Conservation (phyloP, 2,797 vertebrate genomes). For the Rhinella marina region DNA sequence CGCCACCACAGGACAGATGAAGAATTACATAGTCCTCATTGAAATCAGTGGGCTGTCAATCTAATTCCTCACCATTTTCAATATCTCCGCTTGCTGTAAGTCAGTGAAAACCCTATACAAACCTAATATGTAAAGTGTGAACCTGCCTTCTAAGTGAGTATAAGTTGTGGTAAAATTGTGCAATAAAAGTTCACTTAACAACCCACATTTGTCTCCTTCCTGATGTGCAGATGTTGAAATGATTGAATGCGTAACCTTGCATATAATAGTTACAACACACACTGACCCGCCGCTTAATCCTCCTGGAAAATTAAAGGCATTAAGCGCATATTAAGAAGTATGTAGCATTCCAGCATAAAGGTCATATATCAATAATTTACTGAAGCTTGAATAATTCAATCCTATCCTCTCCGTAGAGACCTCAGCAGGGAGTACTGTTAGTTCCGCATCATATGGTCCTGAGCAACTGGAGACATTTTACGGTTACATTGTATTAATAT, state of each 20-base stretch:
- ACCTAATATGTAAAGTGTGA: neutral
- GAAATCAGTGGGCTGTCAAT: neutral
- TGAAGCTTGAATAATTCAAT: conserved; percentile 10
- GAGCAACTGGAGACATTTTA: conserved; percentile 6
- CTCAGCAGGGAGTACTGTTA: neutral
- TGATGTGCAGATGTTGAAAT: neutral
- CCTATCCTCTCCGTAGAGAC: neutral
- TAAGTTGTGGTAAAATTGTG: neutral
- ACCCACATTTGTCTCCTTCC: neutral
- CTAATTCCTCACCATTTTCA: neutral
- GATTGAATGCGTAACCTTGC: neutral
- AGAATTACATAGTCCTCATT: neutral
- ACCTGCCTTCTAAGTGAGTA: neutral
- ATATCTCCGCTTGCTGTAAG: neutral
- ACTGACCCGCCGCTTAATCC: neutral
- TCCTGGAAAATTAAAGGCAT: neutral
- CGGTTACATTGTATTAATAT: neutral
- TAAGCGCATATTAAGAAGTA: neutral
- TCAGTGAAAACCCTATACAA: neutral
- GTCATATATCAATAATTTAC: conserved; percentile 37
- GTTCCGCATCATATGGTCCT: neutral
- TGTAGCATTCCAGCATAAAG: accelerated
- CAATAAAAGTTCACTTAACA: neutral
- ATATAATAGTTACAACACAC: neutral
- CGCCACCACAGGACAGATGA: neutral